Conservation (phyloP, 2,888 invertebrate genomes). For the Melanargia galathea region DNA sequence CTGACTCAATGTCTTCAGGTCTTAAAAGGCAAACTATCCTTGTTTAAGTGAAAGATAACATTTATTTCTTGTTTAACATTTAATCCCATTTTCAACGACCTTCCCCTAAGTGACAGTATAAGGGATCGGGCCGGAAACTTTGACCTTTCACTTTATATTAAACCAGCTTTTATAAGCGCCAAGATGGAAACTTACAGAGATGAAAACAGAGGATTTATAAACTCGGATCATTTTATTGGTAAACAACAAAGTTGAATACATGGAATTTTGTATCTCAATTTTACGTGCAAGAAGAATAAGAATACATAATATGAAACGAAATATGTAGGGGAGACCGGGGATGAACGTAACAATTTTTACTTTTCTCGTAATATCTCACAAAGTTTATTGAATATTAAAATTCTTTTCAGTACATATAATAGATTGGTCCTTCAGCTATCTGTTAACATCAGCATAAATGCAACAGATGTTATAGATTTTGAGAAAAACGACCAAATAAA, state of each 20-base stretch:
- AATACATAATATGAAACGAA: no score
- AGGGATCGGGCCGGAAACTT: slow-evolving; percentile 26
- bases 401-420: no score
- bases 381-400: no score
- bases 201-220: background rate
- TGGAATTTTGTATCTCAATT: background rate
- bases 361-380: no score
- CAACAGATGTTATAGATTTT: no score
- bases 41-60: slow-evolving; percentile 39
- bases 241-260: background rate
- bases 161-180: slow-evolving; percentile 10
- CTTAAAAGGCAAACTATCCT: background rate
- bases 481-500: no score
- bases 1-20: background rate
- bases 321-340: no score
- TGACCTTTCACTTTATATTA: slow-evolving; percentile 19
- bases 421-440: no score
- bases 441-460: no score
- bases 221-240: background rate
- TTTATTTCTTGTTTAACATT: slow-evolving; percentile 21
- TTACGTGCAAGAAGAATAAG: no score
- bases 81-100: slow-evolving; percentile 27
- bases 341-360: no score
- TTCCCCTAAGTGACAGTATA: slow-evolving; percentile 34
- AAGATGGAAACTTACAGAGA: background rate